phyloP scores from a whole-genome alignment of 2,888 invertebrate species.

The Phaonia tiefii region DNA sequence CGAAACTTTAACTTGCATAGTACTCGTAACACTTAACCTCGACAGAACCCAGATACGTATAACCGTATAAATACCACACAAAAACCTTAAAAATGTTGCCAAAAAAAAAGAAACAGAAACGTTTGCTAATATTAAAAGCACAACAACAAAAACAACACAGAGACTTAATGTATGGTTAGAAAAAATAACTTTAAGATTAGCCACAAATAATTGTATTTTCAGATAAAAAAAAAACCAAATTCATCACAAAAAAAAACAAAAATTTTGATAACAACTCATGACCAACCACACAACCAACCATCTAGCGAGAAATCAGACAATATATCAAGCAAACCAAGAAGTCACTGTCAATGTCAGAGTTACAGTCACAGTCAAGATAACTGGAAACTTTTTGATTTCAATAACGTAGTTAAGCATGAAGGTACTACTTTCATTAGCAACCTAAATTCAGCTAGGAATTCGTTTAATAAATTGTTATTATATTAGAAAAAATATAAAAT shows the following conservation, averaged over 20 bases:
- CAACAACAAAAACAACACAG: slow-evolving; percentile 28
- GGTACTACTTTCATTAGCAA: too few relatives aligned
- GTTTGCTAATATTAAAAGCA: slow-evolving; percentile 21
- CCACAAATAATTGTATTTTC: slow-evolving; percentile 24
- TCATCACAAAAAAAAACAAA: too few relatives aligned
- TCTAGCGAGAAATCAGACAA: background rate
- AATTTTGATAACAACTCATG: slow-evolving; percentile 25
- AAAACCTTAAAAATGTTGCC: slow-evolving; percentile 22
- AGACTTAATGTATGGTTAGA: too few relatives aligned
- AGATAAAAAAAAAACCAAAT: too few relatives aligned
- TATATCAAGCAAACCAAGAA: background rate
- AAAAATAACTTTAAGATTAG: slow-evolving; percentile 20
- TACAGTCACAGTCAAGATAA: background rate
- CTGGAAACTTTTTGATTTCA: background rate
- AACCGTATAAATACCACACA: slow-evolving; percentile 6
- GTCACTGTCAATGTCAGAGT: slow-evolving; percentile 47
- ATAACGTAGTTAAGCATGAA: slow-evolving; percentile 5
- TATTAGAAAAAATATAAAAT: too few relatives aligned
- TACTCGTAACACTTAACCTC: slow-evolving; percentile 50
- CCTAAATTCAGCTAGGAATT: too few relatives aligned
- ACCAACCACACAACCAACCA: background rate
- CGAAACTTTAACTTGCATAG: slow-evolving; percentile 16
- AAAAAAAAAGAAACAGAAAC: slow-evolving; percentile 10
- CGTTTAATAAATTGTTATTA: too few relatives aligned
- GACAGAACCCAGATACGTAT: slow-evolving; percentile 14